Conservation (phyloP, 2,113 vertebrate genomes). For the Salvelinus fontinalis region DNA sequence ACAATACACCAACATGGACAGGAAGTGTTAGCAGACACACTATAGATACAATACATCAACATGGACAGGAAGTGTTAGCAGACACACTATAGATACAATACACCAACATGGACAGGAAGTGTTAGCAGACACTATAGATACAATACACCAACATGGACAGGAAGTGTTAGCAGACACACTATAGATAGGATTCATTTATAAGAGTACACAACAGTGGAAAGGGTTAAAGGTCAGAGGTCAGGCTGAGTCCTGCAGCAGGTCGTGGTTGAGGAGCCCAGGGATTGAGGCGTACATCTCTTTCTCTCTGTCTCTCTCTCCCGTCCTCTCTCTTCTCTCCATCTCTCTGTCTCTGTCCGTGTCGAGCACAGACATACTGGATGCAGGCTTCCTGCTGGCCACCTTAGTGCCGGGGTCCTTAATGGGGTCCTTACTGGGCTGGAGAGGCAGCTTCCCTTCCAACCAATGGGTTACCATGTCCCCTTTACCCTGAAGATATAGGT, state of each 20-base stretch:
- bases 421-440: slow-evolving; percentile 40
- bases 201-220: neutral
- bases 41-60: no score
- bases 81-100: no score
- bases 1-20: no score
- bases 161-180: no score
- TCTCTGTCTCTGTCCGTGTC: slow-evolving; percentile 33
- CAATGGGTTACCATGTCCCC: slow-evolving; percentile 86
- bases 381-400: slow-evolving; percentile 8
- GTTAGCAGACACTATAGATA: no score
- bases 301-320: slow-evolving; percentile 4
- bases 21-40: no score
- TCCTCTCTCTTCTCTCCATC: slow-evolving; percentile 9
- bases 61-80: no score
- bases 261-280: slow-evolving; percentile 61
- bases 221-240: slow-evolving; percentile 29
- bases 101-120: no score
- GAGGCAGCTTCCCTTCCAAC: slow-evolving; percentile 76
- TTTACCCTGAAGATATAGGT: slow-evolving; percentile 71
- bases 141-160: no score
- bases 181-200: no score
- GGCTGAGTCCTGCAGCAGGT: slow-evolving; percentile 47
- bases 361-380: neutral
- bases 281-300: slow-evolving; percentile 55
- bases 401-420: slow-evolving; percentile 8